phyloP scores from a whole-genome alignment of 2,888 invertebrate genomes.

The Leptinotarsa juncta region DNA sequence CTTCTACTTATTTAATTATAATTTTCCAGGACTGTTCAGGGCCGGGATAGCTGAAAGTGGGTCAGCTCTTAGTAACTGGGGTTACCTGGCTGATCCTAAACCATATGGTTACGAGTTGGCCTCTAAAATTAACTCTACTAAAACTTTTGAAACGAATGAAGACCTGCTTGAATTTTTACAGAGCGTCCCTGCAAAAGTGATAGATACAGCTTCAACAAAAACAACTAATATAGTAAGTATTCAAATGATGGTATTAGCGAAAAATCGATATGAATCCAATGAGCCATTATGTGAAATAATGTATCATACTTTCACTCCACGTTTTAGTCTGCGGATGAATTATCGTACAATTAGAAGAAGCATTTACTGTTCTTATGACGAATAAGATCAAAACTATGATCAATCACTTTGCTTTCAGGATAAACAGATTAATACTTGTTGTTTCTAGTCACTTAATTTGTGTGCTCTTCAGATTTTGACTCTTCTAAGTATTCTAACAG shows the following conservation, averaged over 20 bases:
- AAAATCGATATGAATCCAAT: not conserved
- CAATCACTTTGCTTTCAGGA: no score
- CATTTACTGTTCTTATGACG: no score
- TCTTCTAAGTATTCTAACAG: no score
- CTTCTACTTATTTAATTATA: not conserved
- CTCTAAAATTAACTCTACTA: slow-evolving; percentile 27
- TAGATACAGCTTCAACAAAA: slow-evolving; percentile 43
- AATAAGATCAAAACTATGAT: no score
- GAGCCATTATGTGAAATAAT: no score
- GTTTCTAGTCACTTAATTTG: no score
- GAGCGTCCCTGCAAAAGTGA: slow-evolving; percentile 43
- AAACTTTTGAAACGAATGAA: slow-evolving; percentile 26
- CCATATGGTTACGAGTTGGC: slow-evolving; percentile 41
- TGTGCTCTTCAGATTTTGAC: no score
- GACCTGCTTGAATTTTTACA: slow-evolving; percentile 43
- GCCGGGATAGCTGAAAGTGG: slow-evolving; percentile 48
- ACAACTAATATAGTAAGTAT: slow-evolving; percentile 33
- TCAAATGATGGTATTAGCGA: not conserved
- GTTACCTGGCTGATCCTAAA: slow-evolving; percentile 33
- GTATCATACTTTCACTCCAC: no score
- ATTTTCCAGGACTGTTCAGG: slow-evolving; percentile 44
- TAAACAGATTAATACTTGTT: no score
- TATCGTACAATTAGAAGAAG: no score
- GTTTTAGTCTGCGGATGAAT: no score
- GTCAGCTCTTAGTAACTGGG: slow-evolving; percentile 37